Evolutionary conservation across 2,888 invertebrate species (phyloP), one percentile per base, ranked within the genome.

Genomic region (Zaprionus bogoriensis): DNA sequence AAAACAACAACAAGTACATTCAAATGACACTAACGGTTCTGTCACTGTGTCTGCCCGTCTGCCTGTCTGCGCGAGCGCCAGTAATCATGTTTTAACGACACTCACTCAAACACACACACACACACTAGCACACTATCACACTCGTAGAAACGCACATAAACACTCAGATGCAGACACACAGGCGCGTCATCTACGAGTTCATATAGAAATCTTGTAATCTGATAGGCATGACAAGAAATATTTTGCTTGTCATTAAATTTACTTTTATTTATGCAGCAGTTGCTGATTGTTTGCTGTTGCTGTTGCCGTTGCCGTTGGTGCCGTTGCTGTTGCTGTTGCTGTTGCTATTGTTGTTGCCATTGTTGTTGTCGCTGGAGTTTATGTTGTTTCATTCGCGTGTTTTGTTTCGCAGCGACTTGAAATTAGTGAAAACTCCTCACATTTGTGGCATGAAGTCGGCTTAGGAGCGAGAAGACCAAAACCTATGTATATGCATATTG

Each of bases 171-270:
- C 67, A 74, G 71, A 74, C 63, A 63, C 45, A 63, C 52, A 60
- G 61, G 71, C 76, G 70, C 77, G 69, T 80, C 84, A 76, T 69
- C 78, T 63, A 67, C 64, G 76, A 78, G 82, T 70, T 77, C 76
- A 77, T 81, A 81, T 84, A 84, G 81, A 81, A 81, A 81, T 83
- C 86, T 80, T 83, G 82, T 83, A 83, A 83, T 83, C 86, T 85
- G 82, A 83, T 83, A 83, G 82, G 83, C 86, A 83, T 83, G 82
- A 83, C 82, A 85, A 83, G 86, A 83, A 83, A 83, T 83, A 83
- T 85, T 79, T 83, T 85, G 86, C 86, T 80, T 83, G 82, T 85
- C 82, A 83, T 83, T 83, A 83, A 83, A 83, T 83, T 83, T 85
- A 83, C 86, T 83, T 85, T 85, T 85, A 83, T 83, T 82, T 85